A percentile compares a stretch with the other conserved stretches of the same genome.
Evolutionary conservation across 2,113 vertebrate species (phyloP).

Genomic region (Gallinago jamesoni): DNA sequence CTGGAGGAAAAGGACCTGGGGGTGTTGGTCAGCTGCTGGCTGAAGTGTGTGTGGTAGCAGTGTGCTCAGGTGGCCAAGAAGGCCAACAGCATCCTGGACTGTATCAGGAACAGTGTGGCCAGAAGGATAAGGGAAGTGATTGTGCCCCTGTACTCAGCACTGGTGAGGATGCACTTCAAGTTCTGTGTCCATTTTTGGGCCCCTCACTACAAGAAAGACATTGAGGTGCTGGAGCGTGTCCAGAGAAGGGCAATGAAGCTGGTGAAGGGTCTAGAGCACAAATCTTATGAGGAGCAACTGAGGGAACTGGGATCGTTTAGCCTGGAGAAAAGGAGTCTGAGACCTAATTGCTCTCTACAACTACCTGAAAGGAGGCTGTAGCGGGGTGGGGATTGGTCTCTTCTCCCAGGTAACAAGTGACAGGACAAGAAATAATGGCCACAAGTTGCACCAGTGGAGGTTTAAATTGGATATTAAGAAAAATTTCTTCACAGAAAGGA

Average conservation of each 20-base stretch:
- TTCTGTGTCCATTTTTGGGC: background rate
- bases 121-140: background rate
- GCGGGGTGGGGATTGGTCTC: rapidly evolving
- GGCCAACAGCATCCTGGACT: background rate
- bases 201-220: background rate
- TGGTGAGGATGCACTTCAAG: background rate
- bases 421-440: background rate
- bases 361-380: background rate
- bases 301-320: background rate
- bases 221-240: background rate
- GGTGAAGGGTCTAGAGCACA: background rate
- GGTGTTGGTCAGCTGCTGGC: background rate
- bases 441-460: background rate
- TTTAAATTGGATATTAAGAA: background rate
- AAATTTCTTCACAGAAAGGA: background rate
- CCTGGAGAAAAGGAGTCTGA: background rate
- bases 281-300: background rate
- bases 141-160: background rate
- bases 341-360: background rate
- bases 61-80: background rate
- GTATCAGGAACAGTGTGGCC: background rate
- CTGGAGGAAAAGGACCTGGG: background rate
- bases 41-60: background rate
- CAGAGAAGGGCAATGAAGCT: background rate
- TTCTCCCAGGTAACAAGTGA: background rate